Evolutionary conservation across 2,888 invertebrate species (phyloP).

Genomic region (Melinopterus prodromus): DNA sequence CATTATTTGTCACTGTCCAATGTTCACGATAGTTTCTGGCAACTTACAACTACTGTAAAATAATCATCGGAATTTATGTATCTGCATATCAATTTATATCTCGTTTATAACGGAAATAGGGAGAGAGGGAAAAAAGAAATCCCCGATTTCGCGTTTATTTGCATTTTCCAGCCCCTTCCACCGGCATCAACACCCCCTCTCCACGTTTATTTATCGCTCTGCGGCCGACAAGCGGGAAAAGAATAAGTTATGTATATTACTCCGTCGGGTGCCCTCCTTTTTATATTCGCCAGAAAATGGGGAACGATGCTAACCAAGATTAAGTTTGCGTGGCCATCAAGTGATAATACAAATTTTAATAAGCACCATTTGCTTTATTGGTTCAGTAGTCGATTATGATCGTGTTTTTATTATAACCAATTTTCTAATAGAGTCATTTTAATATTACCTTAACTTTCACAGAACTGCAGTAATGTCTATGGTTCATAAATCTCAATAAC

Average conservation of each 20-base stretch:
- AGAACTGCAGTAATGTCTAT: too few relatives aligned
- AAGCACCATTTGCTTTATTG: neutral
- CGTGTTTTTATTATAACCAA: too few relatives aligned
- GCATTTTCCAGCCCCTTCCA: neutral
- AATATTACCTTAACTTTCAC: too few relatives aligned
- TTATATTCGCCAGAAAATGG: neutral
- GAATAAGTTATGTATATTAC: neutral
- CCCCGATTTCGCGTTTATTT: neutral
- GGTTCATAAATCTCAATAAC: too few relatives aligned
- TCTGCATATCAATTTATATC: conserved; percentile 4
- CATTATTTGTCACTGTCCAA: neutral
- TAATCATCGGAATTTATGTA: conserved; percentile 4
- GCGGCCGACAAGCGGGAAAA: neutral
- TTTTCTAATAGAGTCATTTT: too few relatives aligned
- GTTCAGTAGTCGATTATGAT: too few relatives aligned
- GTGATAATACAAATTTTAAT: neutral
- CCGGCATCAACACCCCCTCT: neutral
- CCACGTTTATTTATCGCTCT: neutral
- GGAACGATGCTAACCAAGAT: neutral
- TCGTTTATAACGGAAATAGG: neutral
- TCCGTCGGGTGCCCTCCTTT: neutral
- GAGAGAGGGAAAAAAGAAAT: neutral
- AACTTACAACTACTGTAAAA: neutral
- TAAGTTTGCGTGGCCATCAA: neutral
- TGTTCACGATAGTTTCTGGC: neutral